These are phyloP conservation scores for Dermatemys mawii DNA, from an alignment of 2,113 vertebrate species.

Conservation along the genomic window DNA sequence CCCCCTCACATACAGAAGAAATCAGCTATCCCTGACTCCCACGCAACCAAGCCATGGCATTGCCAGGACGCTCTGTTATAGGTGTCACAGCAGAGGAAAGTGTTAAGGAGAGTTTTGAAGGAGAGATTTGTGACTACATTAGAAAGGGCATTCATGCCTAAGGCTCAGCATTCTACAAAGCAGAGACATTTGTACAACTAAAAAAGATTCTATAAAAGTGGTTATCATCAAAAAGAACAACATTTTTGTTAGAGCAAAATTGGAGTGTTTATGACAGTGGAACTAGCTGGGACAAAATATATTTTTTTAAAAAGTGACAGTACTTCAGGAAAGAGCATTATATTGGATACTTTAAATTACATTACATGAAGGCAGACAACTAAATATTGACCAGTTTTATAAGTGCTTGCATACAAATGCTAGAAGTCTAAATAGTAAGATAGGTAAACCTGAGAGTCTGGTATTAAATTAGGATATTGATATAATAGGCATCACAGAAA, in stretches of 20 bases:
- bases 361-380: no score
- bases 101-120: background rate
- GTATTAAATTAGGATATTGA: no score
- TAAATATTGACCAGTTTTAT: no score
- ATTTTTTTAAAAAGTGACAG: background rate
- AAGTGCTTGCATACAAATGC: no score
- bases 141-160: background rate
- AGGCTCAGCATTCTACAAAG: background rate
- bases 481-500: no score
- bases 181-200: background rate
- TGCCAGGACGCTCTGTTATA: background rate
- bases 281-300: background rate
- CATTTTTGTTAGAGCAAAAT: background rate
- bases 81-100: background rate
- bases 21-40: no score
- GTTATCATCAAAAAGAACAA: background rate
- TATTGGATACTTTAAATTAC: background rate
- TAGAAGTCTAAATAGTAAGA: no score
- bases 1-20: no score
- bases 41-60: no score
- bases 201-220: background rate
- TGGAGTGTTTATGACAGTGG: background rate
- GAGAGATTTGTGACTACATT: background rate
- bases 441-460: no score
- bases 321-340: background rate